phyloP scores from a whole-genome alignment of 2,888 invertebrate genomes.

The Stenodera caucasica region DNA sequence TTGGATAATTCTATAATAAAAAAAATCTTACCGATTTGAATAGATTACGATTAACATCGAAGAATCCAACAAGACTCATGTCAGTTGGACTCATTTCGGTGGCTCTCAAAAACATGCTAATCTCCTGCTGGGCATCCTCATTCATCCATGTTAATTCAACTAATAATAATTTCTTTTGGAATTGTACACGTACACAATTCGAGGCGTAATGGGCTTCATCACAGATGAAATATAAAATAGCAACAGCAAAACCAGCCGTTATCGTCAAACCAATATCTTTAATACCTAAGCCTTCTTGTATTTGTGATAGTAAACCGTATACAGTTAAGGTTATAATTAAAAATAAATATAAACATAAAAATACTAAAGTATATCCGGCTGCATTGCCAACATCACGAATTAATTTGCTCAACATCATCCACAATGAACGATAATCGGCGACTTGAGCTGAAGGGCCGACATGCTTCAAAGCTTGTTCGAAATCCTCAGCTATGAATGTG shows the following conservation, averaged over 20 bases:
- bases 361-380: constrained; percentile 69
- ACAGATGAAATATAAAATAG: constrained; percentile 70
- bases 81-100: constrained; percentile 78
- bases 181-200: constrained; percentile 68
- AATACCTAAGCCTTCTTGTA: constrained; percentile 71
- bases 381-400: constrained; percentile 69
- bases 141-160: constrained; percentile 78
- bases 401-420: constrained; percentile 71
- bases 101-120: constrained; percentile 74
- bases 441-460: constrained; percentile 70
- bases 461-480: constrained; percentile 68
- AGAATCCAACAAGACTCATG: constrained; percentile 73
- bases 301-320: constrained; percentile 72
- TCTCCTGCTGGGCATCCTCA: constrained; percentile 73
- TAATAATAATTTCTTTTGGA: constrained; percentile 72
- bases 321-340: constrained; percentile 74
- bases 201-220: constrained; percentile 76
- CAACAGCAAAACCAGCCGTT: constrained; percentile 67
- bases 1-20: no score
- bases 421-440: constrained; percentile 70
- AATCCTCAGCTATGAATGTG: constrained; percentile 67
- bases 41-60: constrained; percentile 70
- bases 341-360: constrained; percentile 69
- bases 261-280: constrained; percentile 72
- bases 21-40: constrained; percentile 75